A percentile compares a stretch with the other conserved stretches of the same genome.
Evolutionary conservation across 2,113 vertebrate genomes (phyloP).

Genomic region (Epinephelus fuscoguttatus): DNA sequence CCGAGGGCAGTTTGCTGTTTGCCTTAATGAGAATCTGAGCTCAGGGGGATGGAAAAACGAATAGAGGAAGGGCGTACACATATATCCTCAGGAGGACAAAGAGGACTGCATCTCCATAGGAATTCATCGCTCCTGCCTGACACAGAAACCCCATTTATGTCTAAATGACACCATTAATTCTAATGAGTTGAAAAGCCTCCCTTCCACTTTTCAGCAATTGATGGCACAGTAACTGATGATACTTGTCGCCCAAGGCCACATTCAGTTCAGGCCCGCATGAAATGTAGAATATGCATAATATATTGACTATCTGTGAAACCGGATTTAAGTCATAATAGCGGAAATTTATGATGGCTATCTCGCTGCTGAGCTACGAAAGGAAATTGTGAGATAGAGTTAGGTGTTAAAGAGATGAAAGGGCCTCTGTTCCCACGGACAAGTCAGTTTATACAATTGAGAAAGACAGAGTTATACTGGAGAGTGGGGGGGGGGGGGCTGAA

Average conservation of each 20-base stretch:
- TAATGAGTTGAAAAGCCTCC: constrained; percentile 65
- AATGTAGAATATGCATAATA: constrained; percentile 58
- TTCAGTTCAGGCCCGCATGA: constrained; percentile 25
- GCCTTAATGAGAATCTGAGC: constrained; percentile 63
- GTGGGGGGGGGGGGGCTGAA: not conserved
- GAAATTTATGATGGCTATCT: constrained; percentile 43
- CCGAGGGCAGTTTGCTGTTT: constrained; percentile 49
- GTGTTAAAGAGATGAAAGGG: not conserved
- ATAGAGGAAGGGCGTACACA: constrained; percentile 34
- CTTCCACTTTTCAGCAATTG: constrained; percentile 60
- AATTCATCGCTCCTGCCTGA: constrained; percentile 71
- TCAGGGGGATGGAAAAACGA: constrained; percentile 35
- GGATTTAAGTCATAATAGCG: constrained; percentile 16
- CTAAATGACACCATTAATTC: constrained; percentile 81
- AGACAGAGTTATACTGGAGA: not conserved
- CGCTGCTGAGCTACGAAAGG: not conserved
- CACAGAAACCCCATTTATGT: constrained; percentile 79
- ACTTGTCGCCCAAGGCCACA: constrained; percentile 41
- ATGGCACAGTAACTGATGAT: constrained; percentile 66
- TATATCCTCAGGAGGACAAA: constrained; percentile 53
- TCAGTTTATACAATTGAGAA: not conserved
- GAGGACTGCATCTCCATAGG: constrained; percentile 47
- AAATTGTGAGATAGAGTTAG: constrained; percentile 28
- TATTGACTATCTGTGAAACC: constrained; percentile 32
- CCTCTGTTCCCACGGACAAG: not conserved